Evolutionary conservation across 2,113 vertebrate genomes (phyloP).

Genomic region (Raja brachyura): DNA sequence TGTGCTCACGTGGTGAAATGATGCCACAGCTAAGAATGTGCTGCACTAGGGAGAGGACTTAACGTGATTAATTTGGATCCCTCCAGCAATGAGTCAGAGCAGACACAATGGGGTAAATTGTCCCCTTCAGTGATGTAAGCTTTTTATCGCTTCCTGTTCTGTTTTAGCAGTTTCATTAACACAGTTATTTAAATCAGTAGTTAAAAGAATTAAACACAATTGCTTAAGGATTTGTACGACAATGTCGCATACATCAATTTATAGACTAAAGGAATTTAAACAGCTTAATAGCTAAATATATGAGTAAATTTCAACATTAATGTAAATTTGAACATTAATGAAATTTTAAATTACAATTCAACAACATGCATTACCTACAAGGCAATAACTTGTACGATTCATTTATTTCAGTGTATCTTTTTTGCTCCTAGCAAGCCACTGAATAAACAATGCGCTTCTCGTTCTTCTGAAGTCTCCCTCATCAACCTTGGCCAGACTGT

Average conservation of each 20-base stretch:
- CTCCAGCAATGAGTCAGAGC: background rate
- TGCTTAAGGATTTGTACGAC: background rate
- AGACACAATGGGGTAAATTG: background rate
- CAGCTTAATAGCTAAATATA: background rate
- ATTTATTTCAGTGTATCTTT: background rate
- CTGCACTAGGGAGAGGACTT: background rate
- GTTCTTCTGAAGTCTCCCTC: background rate
- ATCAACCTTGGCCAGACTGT: background rate
- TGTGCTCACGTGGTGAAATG: background rate
- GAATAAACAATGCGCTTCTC: background rate
- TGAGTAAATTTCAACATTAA: slow-evolving; percentile 5
- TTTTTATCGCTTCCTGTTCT: background rate
- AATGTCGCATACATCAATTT: background rate
- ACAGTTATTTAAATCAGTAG: slow-evolving; percentile 13
- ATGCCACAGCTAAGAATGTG: background rate
- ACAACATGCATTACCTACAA: background rate
- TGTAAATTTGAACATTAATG: background rate
- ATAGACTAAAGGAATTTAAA: background rate
- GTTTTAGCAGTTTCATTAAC: background rate
- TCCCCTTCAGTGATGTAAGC: background rate
- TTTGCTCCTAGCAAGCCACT: background rate
- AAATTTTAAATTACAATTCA: background rate
- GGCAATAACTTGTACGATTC: background rate
- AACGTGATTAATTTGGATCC: background rate
- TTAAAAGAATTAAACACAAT: background rate